These are phyloP conservation scores for Sanderia malayensis DNA, from an alignment of 30 jellyfish, hydroid and myxozoan genomes.

Conservation along the genomic window DNA sequence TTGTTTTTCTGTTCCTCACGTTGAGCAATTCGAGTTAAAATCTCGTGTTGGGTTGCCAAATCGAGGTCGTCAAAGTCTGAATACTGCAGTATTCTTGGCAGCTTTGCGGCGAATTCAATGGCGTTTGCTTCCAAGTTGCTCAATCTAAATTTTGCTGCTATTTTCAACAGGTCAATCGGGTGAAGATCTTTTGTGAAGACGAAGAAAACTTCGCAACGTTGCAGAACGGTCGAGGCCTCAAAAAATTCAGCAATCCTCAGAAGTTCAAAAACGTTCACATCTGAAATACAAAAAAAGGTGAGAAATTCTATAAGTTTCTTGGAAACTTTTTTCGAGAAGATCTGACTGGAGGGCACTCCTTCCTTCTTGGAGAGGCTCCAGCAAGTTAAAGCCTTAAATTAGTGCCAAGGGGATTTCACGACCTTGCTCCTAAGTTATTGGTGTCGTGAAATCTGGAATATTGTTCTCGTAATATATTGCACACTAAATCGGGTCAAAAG, in stretches of 20 bases:
- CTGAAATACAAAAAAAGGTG: conserved; percentile 15
- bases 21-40: not conserved
- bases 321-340: too few relatives aligned
- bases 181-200: not conserved
- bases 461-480: too few relatives aligned
- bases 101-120: not conserved
- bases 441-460: too few relatives aligned
- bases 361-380: too few relatives aligned
- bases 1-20: not conserved
- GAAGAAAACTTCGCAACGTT: conserved; percentile 17
- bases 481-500: too few relatives aligned
- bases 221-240: conserved; percentile 12
- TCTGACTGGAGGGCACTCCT: too few relatives aligned
- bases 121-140: not conserved
- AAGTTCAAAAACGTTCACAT: conserved; percentile 20
- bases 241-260: conserved; percentile 12
- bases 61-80: conserved; percentile 16
- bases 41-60: not conserved
- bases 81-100: conserved; percentile 8
- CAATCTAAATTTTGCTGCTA: conserved; percentile 17
- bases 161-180: conserved; percentile 29
- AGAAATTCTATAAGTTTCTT: too few relatives aligned
- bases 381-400: too few relatives aligned
- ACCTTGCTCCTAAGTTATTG: too few relatives aligned
- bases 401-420: too few relatives aligned